Evolutionary conservation across 2,888 invertebrate species (phyloP), one percentile per base, ranked within the genome.

Genomic region (Marronus borbonicus): DNA sequence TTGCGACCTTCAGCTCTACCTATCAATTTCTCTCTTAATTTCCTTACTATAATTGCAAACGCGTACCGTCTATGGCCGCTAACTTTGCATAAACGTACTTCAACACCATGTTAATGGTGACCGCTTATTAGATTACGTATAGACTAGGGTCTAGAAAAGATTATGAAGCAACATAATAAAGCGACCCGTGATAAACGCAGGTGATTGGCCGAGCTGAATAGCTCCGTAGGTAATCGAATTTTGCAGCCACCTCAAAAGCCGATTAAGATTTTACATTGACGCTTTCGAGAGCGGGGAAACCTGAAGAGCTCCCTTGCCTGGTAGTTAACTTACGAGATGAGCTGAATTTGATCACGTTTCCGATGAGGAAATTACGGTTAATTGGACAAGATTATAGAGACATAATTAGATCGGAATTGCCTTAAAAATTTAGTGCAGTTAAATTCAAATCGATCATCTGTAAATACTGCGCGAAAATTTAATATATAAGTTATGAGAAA

Each of bases 131-230:
- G 58, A 72, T 72, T 72, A 72, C 36, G 55, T 17, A 31, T 31
- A 52, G 49, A 5, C 66, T 20, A 44, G 49, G 24, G 49, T 20
- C 66, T 4, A 12, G 66, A 68, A 68, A 68, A 68, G 66, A 68
- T 68, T 68, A 68, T 68, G 49, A 20, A 20, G 66, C 66, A 68
- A 68, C 66, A 49, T 68, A 68, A 68, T 68, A 68, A 68, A 44
- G 28, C 31, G 20, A 72, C 70, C 66, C 55, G 70, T 72, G 70
- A 72, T 72, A 72, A 72, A 72, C 36, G 58, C 70, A 72, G 70
- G 70, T 72, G 70, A 72, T 72, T 58, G 70, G 36, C 17, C 12
- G 24, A 66, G 66, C 17, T 44, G 44, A 44, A 17, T 44, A 44
- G 44, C 66, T 66, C 31, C 36, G 14, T 17, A 72, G 44, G 58